Evolutionary conservation across 2,888 invertebrate species (phyloP).

Genomic region (Lasioglossum lativentre): DNA sequence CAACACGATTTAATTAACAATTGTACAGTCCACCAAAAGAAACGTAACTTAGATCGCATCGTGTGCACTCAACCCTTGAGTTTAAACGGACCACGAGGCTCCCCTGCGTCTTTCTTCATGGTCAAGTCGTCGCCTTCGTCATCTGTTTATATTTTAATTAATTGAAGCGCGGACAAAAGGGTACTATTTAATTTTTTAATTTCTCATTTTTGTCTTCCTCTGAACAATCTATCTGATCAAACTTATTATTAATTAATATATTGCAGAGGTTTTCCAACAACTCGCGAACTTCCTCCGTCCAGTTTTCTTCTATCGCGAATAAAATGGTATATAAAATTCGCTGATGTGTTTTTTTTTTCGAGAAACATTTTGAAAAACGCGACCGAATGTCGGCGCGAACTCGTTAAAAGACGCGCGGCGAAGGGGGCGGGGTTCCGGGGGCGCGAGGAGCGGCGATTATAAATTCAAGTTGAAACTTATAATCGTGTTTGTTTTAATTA

Average conservation of each 20-base stretch:
- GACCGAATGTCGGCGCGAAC: not conserved
- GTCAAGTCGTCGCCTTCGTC: not conserved
- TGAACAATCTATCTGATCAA: no score
- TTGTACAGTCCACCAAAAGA: not conserved
- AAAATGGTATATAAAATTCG: not conserved
- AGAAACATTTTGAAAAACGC: not conserved
- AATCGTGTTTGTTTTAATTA: slow-evolving; percentile 83
- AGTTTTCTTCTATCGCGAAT: not conserved
- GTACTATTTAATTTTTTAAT: not conserved
- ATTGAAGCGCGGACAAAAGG: not conserved
- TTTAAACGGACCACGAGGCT: not conserved
- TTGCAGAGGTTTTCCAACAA: not conserved
- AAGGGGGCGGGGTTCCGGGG: slow-evolving; percentile 25
- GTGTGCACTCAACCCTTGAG: not conserved
- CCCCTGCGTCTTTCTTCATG: not conserved
- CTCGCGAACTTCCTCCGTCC: not conserved
- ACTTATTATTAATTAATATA: no score
- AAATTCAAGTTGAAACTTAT: slow-evolving; percentile 78
- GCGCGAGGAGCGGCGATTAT: slow-evolving; percentile 71
- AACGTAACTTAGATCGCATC: not conserved
- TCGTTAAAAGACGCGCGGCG: slow-evolving; percentile 21
- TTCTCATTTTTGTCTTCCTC: not conserved
- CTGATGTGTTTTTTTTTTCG: not conserved
- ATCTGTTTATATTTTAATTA: not conserved
- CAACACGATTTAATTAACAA: not conserved